These are phyloP conservation scores for Ostrea denselamellosa DNA, from an alignment of 1,140 invertebrate genomes.

Conservation along the genomic window DNA sequence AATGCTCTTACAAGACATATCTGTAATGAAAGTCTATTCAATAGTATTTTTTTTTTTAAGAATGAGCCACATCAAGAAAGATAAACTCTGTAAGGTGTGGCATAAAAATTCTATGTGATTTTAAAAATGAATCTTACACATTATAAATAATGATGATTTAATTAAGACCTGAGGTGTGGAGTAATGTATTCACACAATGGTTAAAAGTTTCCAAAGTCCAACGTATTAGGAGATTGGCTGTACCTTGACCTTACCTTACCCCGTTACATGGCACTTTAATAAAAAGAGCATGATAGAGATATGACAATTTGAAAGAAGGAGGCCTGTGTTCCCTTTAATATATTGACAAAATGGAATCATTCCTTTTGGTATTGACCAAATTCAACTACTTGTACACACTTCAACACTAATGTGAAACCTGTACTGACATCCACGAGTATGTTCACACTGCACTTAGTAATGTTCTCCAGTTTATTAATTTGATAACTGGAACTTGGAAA, in stretches of 20 bases:
- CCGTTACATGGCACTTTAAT: constrained; percentile 8
- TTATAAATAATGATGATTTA: too few relatives aligned
- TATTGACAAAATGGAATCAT: neutral
- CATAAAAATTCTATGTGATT: too few relatives aligned
- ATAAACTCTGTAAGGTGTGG: too few relatives aligned
- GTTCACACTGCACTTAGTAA: neutral
- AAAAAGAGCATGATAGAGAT: neutral
- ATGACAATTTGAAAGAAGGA: neutral
- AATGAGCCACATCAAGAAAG: too few relatives aligned
- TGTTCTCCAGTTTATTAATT: too few relatives aligned
- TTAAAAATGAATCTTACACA: too few relatives aligned
- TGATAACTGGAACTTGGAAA: too few relatives aligned
- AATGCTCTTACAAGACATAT: too few relatives aligned
- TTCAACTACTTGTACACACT: constrained; percentile 22
- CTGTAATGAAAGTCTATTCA: too few relatives aligned
- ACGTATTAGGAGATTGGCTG: neutral
- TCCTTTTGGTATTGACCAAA: neutral
- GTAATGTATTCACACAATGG: neutral
- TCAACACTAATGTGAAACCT: neutral
- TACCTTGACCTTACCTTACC: neutral
- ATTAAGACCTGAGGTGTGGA: too few relatives aligned
- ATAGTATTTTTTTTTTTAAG: too few relatives aligned
- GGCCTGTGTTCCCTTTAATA: neutral
- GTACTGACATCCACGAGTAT: neutral
- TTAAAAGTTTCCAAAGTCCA: neutral